Evolutionary conservation across 1,140 invertebrate genomes (phyloP), one percentile per base, ranked within the genome.

Genomic region (Oryctes rhinoceros): DNA sequence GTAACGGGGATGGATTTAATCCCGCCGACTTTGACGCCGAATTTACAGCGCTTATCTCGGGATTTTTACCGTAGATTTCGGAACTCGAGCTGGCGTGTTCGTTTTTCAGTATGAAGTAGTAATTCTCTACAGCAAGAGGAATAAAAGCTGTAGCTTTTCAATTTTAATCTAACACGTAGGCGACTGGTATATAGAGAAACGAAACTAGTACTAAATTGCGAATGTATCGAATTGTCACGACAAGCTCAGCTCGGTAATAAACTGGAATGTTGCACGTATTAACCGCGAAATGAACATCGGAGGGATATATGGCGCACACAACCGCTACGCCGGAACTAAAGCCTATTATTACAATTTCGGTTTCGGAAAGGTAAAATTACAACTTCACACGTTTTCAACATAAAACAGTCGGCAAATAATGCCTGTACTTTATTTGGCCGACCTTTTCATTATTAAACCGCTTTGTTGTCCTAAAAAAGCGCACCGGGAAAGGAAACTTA

Each of bases 331-430:
- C 24, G 37, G 4, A 71, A 71, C 35, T 10, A 15, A 35, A 71
- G 24, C 35, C n/a, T 9, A 71, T 71, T 71, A 71, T 35, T 71
- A 24, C 65, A 71, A 71, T 71, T 35, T 71, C 65, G 65, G 65
- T 71, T 24, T 6, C 65, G 65, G 24, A 71, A 71, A 71, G 65
- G 65, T 71, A 37, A 71, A 71, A 71, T 71, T 71, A 71, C 65
- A 37, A 71, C 18, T 71, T 71, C 65, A 71, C 65, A 71, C 65
- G 65, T 71, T 37, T 71, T 24, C 65, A 37, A 71, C 65, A 71
- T 71, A 71, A 71, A 71, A 18, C 20, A 24, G 6, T 71, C 65
- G 4, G 65, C 20, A 71, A 71, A 71, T 15, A 71, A 35, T 11
- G 24, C 0, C 65, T 71, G 35, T 35, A 71, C 35, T 71, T 71